These are phyloP conservation scores for Drosophila baimaii DNA, from an alignment of 1,140 invertebrate genomes.

Conservation along the genomic window DNA sequence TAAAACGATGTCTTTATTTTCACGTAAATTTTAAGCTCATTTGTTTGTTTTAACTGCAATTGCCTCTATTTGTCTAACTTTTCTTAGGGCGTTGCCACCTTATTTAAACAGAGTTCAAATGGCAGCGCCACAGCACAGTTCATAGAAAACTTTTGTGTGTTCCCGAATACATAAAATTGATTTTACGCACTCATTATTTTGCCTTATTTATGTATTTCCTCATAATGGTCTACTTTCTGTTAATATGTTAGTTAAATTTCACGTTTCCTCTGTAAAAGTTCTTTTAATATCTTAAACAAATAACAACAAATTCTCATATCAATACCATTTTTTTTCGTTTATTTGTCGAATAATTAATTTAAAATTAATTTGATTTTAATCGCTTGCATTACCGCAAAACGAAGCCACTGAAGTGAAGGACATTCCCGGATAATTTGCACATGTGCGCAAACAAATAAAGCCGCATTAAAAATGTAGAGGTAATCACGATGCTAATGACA, in stretches of 20 bases:
- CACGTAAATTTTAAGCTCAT: too few species aligned
- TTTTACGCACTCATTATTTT: too few species aligned
- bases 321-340: slow-evolving; percentile 2
- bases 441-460: slow-evolving; percentile 67
- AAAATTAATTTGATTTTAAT: slow-evolving; percentile 78
- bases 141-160: too few species aligned
- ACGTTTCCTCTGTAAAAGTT: not conserved
- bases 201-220: too few species aligned
- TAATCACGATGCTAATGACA: slow-evolving; percentile 63
- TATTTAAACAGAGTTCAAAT: too few species aligned
- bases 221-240: too few species aligned
- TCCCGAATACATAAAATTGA: too few species aligned
- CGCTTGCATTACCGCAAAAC: slow-evolving; percentile 21
- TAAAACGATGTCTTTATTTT: too few species aligned
- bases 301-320: not conserved
- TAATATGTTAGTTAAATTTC: not conserved
- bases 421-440: slow-evolving; percentile 46
- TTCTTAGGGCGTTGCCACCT: too few species aligned
- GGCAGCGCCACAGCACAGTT: too few species aligned
- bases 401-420: slow-evolving; percentile 11
- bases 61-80: too few species aligned
- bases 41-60: too few species aligned
- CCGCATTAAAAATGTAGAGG: slow-evolving; percentile 65
- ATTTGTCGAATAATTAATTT: slow-evolving; percentile 59
- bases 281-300: not conserved